Conservation (phyloP, 2,888 invertebrate genomes). For the Machimus atricapillus region DNA sequence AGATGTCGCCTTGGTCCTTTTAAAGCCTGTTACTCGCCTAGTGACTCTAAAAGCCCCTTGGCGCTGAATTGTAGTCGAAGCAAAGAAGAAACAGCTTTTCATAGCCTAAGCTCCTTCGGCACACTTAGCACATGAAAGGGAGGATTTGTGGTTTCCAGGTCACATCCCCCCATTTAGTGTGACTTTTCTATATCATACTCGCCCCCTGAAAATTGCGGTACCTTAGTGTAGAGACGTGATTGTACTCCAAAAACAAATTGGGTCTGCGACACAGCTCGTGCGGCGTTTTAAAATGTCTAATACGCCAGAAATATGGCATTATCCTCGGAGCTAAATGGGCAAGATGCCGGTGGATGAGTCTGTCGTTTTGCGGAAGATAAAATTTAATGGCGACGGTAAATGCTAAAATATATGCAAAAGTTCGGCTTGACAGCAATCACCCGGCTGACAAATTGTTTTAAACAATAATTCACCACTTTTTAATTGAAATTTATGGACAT, state of each 20-base stretch:
- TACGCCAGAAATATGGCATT: neutral
- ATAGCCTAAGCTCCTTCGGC: slow-evolving; percentile 31
- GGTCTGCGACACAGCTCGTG: neutral
- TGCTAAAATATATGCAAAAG: neutral
- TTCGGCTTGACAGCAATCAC: neutral
- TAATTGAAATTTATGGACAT: neutral
- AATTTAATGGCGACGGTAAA: neutral
- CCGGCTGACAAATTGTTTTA: neutral
- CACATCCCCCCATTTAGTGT: slow-evolving; percentile 28
- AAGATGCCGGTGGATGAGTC: neutral
- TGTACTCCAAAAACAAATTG: slow-evolving; percentile 16
- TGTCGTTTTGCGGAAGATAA: neutral
- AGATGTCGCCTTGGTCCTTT: slow-evolving; percentile 12
- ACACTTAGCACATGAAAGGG: slow-evolving; percentile 27
- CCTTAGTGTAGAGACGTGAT: slow-evolving; percentile 16
- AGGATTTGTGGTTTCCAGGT: slow-evolving; percentile 34
- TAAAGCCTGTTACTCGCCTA: slow-evolving; percentile 22
- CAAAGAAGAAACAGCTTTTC: slow-evolving; percentile 20
- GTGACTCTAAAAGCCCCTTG: slow-evolving; percentile 23
- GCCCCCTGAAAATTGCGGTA: neutral
- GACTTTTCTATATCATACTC: slow-evolving; percentile 15
- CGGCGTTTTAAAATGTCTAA: neutral
- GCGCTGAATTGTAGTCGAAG: slow-evolving; percentile 24
- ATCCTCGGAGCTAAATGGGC: neutral
- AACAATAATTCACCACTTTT: neutral